Evolutionary conservation across 2,888 invertebrate genomes (phyloP).

Genomic region (Ochropleura plecta): DNA sequence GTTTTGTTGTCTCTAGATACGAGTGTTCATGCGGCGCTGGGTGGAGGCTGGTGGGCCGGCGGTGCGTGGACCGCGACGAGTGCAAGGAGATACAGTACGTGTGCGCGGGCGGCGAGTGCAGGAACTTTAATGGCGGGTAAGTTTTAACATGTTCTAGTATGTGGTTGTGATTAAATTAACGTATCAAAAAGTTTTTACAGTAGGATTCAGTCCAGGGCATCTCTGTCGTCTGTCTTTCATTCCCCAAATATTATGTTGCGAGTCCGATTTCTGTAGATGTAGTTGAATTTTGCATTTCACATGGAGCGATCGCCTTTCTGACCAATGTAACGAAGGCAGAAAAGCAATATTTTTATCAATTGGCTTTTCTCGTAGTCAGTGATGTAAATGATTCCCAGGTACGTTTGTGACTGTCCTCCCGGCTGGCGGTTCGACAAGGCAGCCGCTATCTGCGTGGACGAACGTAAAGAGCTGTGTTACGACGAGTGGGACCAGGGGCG

Average conservation of each 20-base stretch:
- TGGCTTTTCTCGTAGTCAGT: neutral
- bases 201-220: no score
- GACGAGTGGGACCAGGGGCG: slow-evolving; percentile 88
- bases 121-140: slow-evolving; percentile 94
- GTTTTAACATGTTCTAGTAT: neutral
- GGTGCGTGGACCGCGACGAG: slow-evolving; percentile 94
- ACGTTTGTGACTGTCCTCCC: slow-evolving; percentile 95
- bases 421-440: slow-evolving; percentile 93
- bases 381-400: slow-evolving; percentile 74
- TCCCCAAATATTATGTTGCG: neutral
- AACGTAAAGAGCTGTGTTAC: slow-evolving; percentile 94
- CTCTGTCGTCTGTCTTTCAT: neutral
- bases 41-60: slow-evolving; percentile 92
- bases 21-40: slow-evolving; percentile 95
- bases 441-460: slow-evolving; percentile 93
- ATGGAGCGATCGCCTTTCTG: neutral
- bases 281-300: neutral
- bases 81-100: slow-evolving; percentile 93
- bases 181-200: no score
- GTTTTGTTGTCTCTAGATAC: slow-evolving; percentile 71
- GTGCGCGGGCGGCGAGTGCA: slow-evolving; percentile 95
- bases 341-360: neutral
- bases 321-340: neutral
- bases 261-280: neutral
- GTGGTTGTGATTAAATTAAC: neutral